Conservation (phyloP, 2,113 vertebrate species). For the Notechis scutatus region DNA sequence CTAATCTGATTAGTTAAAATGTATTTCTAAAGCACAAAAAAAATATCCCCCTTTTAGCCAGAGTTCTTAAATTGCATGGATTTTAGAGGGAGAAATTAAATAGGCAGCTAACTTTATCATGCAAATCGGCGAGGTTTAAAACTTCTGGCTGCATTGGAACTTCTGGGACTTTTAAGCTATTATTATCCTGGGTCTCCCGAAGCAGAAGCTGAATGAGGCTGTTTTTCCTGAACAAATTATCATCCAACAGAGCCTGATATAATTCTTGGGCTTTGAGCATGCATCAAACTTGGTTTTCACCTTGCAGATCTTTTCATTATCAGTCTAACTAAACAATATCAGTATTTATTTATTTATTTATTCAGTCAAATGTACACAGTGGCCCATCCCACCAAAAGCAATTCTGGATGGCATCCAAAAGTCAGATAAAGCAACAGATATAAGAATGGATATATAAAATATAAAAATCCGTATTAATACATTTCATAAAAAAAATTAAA, state of each 20-base stretch:
- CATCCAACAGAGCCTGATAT: background rate
- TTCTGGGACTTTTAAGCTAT: background rate
- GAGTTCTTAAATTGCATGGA: background rate
- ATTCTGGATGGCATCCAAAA: background rate
- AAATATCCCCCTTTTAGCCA: conserved; percentile 22
- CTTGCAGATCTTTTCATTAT: background rate
- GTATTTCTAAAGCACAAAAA: conserved; percentile 1
- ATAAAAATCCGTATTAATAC: background rate
- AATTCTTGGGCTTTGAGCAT: background rate
- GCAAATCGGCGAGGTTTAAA: background rate
- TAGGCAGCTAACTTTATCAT: too few relatives aligned
- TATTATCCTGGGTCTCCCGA: background rate
- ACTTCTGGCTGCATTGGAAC: background rate
- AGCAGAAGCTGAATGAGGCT: background rate
- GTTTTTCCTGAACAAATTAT: background rate
- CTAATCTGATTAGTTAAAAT: background rate
- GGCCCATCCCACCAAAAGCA: background rate
- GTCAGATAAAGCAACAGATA: background rate
- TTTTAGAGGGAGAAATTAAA: background rate
- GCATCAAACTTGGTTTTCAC: background rate
- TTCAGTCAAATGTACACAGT: background rate
- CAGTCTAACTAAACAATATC: background rate
- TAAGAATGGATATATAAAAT: background rate
- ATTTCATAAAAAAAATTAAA: background rate
- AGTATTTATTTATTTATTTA: too few relatives aligned